Base-by-base conservation (phyloP, 1,140 invertebrate genomes). In the Leptonema lineaticorne region DNA sequence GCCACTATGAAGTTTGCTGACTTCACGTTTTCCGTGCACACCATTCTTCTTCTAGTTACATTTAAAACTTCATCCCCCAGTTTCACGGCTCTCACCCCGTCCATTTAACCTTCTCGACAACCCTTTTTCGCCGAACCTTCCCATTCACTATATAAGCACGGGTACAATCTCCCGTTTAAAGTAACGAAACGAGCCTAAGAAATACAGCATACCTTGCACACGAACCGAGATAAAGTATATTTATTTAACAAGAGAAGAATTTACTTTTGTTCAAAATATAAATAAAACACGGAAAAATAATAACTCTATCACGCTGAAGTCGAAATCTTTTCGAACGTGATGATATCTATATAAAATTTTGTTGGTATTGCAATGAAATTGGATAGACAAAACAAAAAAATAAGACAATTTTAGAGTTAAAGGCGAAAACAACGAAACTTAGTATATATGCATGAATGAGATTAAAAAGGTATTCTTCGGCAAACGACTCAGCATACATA, bases 221-320 rank as follows among this genome's bases (percentile, higher is more conserved):
- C 67, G 66, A 67, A n/a, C n/a, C n/a, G n/a, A 72, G 67, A 72
- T 72, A 59, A 69, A 72, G 70, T 72, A 63, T 72, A 72, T 72
- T 72, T 72, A 72, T 72, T 68, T 63, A 66, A 69, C 63, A 63
- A 72, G 67, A 62, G 63, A 62, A 69, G 70, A 72, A 67, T 72
- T 69, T 72, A 56, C 70, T 72, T 65, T 69, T 56, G 62, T 67
- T 66, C 27, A 24, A 63, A 69, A 69, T 65, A 67, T 60, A 72
- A 72, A 72, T 67, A 69, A 66, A 72, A 67, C 69, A 63, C 63
- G 56, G 53, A 57, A 69, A 72, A 50, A 72, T 72, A 72, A 72
- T 72, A 68, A n/a, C n/a, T n/a, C n/a, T n/a, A n/a, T n/a, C 37
- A 22, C 33, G 37, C 22, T 41, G 64, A 29, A 29, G 62, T 33